phyloP scores from a whole-genome alignment of 2,888 invertebrate genomes.

The Choreutis nemorana region DNA sequence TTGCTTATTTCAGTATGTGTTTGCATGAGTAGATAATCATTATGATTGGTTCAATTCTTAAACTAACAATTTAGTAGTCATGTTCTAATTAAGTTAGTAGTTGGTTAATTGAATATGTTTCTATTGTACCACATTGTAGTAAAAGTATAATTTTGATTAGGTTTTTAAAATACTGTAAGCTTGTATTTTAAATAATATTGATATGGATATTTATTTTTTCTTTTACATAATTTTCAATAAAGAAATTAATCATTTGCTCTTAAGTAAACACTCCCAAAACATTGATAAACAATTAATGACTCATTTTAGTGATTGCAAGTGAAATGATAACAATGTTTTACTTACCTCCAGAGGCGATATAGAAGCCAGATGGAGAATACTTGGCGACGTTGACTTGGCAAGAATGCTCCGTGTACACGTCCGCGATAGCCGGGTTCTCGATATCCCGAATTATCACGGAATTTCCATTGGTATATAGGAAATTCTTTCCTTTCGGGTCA shows the following conservation, averaged over 20 bases:
- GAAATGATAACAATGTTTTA: slow-evolving; percentile 4
- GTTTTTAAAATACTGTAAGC: neutral
- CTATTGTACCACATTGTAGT: too few species aligned
- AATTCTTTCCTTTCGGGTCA: slow-evolving; percentile 96
- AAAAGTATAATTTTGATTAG: too few species aligned
- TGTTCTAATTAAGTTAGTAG: too few species aligned
- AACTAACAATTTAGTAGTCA: too few species aligned
- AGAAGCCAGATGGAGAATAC: slow-evolving; percentile 97
- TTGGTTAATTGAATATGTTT: too few species aligned
- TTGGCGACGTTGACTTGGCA: slow-evolving; percentile 96
- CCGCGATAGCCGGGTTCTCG: slow-evolving; percentile 92
- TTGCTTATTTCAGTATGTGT: too few species aligned
- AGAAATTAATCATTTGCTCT: too few species aligned
- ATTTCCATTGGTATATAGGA: slow-evolving; percentile 97
- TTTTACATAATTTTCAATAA: too few species aligned
- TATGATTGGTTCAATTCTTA: too few species aligned
- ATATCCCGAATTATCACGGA: slow-evolving; percentile 97
- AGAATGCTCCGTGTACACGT: slow-evolving; percentile 98
- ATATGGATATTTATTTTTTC: slow-evolving; percentile 1
- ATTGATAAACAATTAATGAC: slow-evolving; percentile 2
- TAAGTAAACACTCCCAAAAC: neutral
- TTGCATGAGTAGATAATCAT: too few species aligned
- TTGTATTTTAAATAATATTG: neutral
- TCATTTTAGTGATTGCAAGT: slow-evolving; percentile 2
- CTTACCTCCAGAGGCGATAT: slow-evolving; percentile 97